Percentiles rank a stretch among this genome's conserved stretches.
Conservation (phyloP, 2,113 vertebrate genomes). For the Plecturocebus donacophilus region DNA sequence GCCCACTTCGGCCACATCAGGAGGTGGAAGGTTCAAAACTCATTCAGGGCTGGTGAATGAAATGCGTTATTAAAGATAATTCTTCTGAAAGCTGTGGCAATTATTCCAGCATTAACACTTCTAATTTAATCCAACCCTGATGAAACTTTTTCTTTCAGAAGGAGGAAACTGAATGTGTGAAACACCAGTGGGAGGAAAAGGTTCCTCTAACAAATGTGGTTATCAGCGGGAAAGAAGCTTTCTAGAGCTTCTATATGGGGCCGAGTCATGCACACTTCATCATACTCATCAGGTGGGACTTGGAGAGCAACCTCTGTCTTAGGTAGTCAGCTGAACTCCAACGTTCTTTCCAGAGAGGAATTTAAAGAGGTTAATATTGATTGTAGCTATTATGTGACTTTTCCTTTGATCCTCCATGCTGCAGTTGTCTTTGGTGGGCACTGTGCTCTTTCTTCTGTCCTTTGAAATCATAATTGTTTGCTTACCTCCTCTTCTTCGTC, state of each 20-base stretch:
- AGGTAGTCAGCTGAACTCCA: accelerated
- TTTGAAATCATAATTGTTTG: neutral
- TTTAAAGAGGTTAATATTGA: neutral
- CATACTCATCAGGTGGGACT: neutral
- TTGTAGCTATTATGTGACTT: neutral
- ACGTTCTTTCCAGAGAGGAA: neutral
- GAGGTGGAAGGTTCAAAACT: conserved; percentile 46
- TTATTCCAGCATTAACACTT: conserved; percentile 60
- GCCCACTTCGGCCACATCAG: neutral
- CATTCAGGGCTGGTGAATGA: conserved; percentile 59
- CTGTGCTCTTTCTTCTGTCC: neutral
- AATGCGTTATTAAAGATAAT: conserved; percentile 59
- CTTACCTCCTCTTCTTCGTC: neutral
- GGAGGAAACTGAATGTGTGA: conserved; percentile 15
- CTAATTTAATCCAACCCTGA: conserved; percentile 62
- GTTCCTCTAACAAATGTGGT: neutral
- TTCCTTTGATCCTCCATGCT: neutral
- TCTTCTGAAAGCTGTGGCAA: conserved; percentile 63
- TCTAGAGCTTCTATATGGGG: accelerated
- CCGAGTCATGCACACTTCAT: neutral
- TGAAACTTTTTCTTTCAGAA: conserved; percentile 60
- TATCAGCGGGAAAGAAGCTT: neutral
- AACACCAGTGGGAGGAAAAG: neutral
- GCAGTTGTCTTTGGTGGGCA: neutral
- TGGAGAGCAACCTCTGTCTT: neutral